Evolutionary conservation across 2,113 vertebrate species (phyloP).

Genomic region (Calidris pygmaea): DNA sequence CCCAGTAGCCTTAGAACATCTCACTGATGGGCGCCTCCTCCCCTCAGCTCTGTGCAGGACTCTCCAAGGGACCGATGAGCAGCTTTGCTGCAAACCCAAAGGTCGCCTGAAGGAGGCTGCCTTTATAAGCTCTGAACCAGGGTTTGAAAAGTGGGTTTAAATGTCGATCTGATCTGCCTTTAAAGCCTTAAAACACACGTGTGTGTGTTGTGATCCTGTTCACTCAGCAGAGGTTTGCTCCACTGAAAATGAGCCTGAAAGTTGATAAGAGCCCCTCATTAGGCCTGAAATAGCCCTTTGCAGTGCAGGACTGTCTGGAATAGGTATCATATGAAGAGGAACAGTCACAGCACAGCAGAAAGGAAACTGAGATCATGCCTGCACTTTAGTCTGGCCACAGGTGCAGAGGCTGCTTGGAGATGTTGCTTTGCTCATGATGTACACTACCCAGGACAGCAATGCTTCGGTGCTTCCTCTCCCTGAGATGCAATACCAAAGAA

Average conservation of each 20-base stretch:
- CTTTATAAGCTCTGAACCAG: background rate
- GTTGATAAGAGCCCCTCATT: conserved; percentile 27
- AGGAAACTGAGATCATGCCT: background rate
- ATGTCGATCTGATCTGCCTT: background rate
- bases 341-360: conserved; percentile 3
- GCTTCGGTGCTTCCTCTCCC: background rate
- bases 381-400: background rate
- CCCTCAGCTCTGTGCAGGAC: background rate
- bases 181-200: background rate
- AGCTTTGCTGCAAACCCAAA: background rate
- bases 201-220: background rate
- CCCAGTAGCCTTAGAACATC: background rate
- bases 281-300: conserved; percentile 28
- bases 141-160: background rate
- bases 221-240: background rate
- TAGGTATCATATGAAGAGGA: conserved; percentile 2
- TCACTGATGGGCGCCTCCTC: background rate
- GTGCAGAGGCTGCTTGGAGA: background rate
- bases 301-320: background rate
- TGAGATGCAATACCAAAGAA: background rate
- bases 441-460: background rate
- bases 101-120: background rate
- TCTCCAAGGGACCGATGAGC: background rate
- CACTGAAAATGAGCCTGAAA: conserved; percentile 26
- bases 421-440: background rate